These are phyloP conservation scores for Lordiphosa stackelbergi DNA, from an alignment of 1,140 invertebrate genomes.

Conservation along the genomic window DNA sequence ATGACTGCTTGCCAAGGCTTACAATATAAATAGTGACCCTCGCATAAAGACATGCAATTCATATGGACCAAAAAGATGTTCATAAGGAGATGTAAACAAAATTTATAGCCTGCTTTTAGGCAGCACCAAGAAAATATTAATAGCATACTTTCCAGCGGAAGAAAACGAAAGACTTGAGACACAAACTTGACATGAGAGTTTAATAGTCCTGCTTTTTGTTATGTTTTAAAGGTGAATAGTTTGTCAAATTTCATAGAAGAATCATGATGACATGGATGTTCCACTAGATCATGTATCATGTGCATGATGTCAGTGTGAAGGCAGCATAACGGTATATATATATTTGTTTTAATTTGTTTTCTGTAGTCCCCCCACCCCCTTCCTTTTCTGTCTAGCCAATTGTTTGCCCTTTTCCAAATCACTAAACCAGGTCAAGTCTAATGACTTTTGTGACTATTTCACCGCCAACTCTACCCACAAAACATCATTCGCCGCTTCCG, in stretches of 20 bases:
- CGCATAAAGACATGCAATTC: no score
- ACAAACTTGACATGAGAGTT: slow-evolving; percentile 30
- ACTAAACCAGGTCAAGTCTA: slow-evolving; percentile 48
- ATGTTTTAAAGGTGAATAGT: no score
- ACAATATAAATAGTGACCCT: no score
- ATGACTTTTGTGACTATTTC: slow-evolving; percentile 7
- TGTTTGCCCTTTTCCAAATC: slow-evolving; percentile 43
- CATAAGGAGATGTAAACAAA: not conserved
- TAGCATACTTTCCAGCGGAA: slow-evolving; percentile 26
- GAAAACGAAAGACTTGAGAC: slow-evolving; percentile 46
- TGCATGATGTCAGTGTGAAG: no score
- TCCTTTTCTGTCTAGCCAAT: slow-evolving; percentile 6
- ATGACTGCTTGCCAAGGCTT: no score
- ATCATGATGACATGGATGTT: no score
- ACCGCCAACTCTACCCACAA: slow-evolving; percentile 18
- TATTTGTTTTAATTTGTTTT: slow-evolving; percentile 24
- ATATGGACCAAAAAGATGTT: no score
- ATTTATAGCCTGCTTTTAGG: slow-evolving; percentile 27
- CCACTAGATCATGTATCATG: no score
- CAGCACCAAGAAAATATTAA: not conserved
- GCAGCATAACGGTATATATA: no score
- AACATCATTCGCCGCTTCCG: slow-evolving; percentile 37
- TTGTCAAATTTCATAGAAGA: no score
- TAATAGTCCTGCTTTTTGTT: no score
- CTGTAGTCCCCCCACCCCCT: not conserved